Conservation (phyloP, 2,797 vertebrate species). For the Pipistrellus kuhlii region DNA sequence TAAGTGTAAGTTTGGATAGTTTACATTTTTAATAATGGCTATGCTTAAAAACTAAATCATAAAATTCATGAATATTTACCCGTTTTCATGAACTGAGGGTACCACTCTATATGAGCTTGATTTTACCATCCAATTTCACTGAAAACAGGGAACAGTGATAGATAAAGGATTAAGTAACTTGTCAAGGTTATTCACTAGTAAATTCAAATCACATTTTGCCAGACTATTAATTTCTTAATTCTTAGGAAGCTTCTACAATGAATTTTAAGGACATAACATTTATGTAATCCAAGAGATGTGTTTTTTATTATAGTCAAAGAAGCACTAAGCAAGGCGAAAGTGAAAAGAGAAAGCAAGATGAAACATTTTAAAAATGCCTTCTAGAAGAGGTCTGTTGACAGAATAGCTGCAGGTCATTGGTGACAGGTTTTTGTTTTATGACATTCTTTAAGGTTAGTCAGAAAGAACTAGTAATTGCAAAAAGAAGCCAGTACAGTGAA, state of each 20-base stretch:
- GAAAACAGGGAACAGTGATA: constrained; percentile 53
- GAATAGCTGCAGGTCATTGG: constrained; percentile 8
- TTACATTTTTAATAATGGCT: constrained; percentile 33
- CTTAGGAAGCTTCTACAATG: background rate
- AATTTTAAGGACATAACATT: constrained; percentile 53
- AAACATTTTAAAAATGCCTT: constrained; percentile 57
- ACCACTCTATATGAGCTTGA: background rate
- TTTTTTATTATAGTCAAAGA: constrained; percentile 49
- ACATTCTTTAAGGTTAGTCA: constrained; percentile 50
- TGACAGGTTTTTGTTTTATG: constrained; percentile 60
- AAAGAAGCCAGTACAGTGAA: constrained; percentile 57
- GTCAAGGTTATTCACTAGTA: constrained; percentile 25
- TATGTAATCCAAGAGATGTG: constrained; percentile 25
- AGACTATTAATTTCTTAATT: constrained; percentile 54
- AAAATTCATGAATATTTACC: constrained; percentile 39
- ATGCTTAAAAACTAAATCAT: constrained; percentile 29
- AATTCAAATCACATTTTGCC: constrained; percentile 40
- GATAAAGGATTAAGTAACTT: constrained; percentile 51
- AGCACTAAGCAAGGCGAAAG: constrained; percentile 47
- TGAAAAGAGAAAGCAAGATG: constrained; percentile 50
- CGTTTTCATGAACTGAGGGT: background rate
- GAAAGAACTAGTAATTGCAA: constrained; percentile 65
- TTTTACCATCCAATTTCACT: constrained; percentile 45
- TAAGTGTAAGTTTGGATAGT: constrained; percentile 17
- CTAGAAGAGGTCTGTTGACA: background rate